These are phyloP conservation scores for Ceratosolen fusciceps DNA, from an alignment of 1,140 invertebrate genomes.

Conservation along the genomic window DNA sequence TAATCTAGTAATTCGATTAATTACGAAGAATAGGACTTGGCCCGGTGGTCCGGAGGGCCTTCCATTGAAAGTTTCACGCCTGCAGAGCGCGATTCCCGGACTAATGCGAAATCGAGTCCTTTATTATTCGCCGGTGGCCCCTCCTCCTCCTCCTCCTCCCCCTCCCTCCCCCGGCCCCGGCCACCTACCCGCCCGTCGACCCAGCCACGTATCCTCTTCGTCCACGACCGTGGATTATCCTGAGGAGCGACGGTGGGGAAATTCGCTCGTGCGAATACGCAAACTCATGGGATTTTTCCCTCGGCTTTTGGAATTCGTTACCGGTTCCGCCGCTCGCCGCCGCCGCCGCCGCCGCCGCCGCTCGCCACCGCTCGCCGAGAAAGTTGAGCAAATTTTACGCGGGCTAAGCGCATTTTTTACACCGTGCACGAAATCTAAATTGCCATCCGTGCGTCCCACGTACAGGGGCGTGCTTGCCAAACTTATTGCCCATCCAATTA, in stretches of 20 bases:
- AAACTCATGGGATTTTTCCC: constrained; percentile 8
- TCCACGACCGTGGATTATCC: too few relatives aligned
- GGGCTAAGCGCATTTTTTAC: background rate
- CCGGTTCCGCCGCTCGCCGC: too few relatives aligned
- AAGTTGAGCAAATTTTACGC: background rate
- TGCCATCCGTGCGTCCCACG: too few relatives aligned
- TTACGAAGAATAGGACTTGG: constrained; percentile 45
- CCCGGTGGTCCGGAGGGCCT: background rate
- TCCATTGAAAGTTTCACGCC: constrained; percentile 47
- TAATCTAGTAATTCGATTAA: constrained; percentile 56
- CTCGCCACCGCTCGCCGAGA: too few relatives aligned
- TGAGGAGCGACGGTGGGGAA: constrained; percentile 28
- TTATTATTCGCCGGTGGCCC: constrained; percentile 39
- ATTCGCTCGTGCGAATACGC: background rate
- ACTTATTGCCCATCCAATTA: background rate
- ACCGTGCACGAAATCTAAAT: background rate
- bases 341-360: background rate
- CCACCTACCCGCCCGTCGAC: too few relatives aligned
- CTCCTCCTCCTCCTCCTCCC: background rate
- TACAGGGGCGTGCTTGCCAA: background rate
- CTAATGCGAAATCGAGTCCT: constrained; percentile 44
- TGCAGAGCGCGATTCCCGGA: constrained; percentile 28
- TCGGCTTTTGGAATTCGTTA: background rate
- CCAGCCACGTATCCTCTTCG: too few relatives aligned
- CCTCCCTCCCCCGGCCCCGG: too few relatives aligned